Conservation (phyloP, 2,797 vertebrate genomes). For the Aphelocoma californica region DNA sequence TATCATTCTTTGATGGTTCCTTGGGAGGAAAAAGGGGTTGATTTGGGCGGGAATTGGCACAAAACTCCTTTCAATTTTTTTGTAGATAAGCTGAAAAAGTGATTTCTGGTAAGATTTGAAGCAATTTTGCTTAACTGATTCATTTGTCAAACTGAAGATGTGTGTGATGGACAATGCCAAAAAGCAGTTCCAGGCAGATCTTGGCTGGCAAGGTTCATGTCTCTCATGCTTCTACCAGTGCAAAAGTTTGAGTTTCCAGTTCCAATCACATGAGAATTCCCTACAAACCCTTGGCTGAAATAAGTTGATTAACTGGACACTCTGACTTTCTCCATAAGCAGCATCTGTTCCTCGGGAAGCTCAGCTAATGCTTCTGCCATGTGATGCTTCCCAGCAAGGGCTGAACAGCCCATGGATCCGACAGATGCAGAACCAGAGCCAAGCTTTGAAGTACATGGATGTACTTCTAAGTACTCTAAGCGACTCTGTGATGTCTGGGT, state of each 20-base stretch:
- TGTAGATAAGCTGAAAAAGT: neutral
- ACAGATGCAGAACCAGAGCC: neutral
- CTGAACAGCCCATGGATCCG: rapidly evolving
- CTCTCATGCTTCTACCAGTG: neutral
- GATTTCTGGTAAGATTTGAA: neutral
- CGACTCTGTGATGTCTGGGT: rapidly evolving
- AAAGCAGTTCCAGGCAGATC: neutral
- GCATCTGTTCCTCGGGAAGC: neutral
- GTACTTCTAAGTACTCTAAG: neutral
- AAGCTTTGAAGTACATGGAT: neutral
- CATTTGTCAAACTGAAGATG: neutral
- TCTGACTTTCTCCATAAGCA: neutral
- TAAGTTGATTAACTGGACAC: neutral
- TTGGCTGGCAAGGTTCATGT: rapidly evolving
- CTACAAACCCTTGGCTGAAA: neutral
- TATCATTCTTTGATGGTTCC: neutral
- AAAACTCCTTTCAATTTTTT: neutral
- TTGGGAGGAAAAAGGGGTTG: neutral
- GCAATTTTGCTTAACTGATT: neutral
- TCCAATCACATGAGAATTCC: neutral
- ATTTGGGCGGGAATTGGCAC: neutral
- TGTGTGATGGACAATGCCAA: neutral
- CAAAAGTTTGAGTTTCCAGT: neutral
- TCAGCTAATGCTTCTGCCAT: neutral
- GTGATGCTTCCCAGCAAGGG: neutral